Base-by-base conservation (phyloP, 2,888 invertebrate genomes). In the Andrena marginata region DNA sequence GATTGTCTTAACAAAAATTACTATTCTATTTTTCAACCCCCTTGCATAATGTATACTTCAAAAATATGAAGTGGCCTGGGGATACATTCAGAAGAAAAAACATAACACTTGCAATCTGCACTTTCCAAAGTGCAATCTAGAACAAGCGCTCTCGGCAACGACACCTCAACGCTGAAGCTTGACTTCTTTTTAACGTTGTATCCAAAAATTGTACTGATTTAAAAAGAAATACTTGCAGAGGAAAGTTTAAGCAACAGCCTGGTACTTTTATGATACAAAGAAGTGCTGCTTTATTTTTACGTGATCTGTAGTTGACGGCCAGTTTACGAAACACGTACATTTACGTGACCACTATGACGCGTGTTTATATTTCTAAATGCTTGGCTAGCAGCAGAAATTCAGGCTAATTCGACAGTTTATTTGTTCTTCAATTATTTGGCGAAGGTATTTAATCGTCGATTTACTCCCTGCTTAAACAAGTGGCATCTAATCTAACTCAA, bases 291-390 rank as follows among this genome's bases (percentile, higher is more conserved):
- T 59, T 42, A 69, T 13, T 59, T 42, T 42, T 59, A 59, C 35
- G 69, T 69, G 56, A 42, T 23, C 56, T 35, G 69, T 42, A 59
- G 56, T 69, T 16, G 6, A n/a, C 23, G 56, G 42, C n/a, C 56
- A 16, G 33, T n/a, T 26, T 20, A n/a, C 69, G 16, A 26, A 42
- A 59, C 56, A 69, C 69, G 69, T 69, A 59, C 54, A 42, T 59
- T 69, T 59, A 69, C 69, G 54, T 69, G 54, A 29, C 35, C 69
- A 29, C 10, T n/a, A 35, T 26, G 26, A 59, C 56, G 20, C n/a
- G 33, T 8, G 56, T 59, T 69, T 35, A 42, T 29, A 26, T 42
- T n/a, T 56, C 0, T 35, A 26, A 68, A 67, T 67, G 20, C 33
- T 7, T n/a, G 26, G 7, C 49, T 20, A 5, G 10, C 31, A 20